These are phyloP conservation scores for Asteroscopus sphinx DNA, from an alignment of 2,888 invertebrate genomes.

Conservation along the genomic window DNA sequence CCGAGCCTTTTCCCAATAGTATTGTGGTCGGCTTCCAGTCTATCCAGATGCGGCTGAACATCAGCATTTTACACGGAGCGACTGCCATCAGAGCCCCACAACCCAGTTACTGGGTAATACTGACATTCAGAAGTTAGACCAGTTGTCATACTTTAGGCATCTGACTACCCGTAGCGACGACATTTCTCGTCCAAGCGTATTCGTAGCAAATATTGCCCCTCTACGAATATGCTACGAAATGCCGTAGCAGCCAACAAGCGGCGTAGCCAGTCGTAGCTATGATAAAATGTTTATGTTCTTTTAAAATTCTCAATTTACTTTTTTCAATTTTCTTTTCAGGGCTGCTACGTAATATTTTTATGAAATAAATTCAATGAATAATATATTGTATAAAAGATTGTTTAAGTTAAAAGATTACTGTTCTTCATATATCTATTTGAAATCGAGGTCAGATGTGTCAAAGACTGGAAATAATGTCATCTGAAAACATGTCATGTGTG, in stretches of 20 bases:
- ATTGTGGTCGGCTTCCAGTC: too few species aligned
- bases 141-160: too few species aligned
- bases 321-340: neutral
- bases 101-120: too few species aligned
- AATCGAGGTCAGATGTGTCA: constrained; percentile 42
- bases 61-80: too few species aligned
- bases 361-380: neutral
- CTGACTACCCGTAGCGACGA: too few species aligned
- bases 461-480: constrained; percentile 39
- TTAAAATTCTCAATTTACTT: neutral
- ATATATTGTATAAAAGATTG: too few species aligned
- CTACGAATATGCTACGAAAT: constrained; percentile 49
- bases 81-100: too few species aligned
- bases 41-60: too few species aligned
- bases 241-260: constrained; percentile 34
- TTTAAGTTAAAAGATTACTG: constrained; percentile 4
- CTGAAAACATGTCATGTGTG: constrained; percentile 35
- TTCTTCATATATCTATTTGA: constrained; percentile 12
- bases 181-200: neutral
- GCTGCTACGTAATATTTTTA: neutral
- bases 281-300: neutral
- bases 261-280: constrained; percentile 7
- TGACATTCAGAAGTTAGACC: too few species aligned
- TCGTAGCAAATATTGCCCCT: constrained; percentile 12
- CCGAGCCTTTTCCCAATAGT: too few species aligned